Conservation (phyloP, 2,888 invertebrate species). For the Philopedon plagiatum region DNA sequence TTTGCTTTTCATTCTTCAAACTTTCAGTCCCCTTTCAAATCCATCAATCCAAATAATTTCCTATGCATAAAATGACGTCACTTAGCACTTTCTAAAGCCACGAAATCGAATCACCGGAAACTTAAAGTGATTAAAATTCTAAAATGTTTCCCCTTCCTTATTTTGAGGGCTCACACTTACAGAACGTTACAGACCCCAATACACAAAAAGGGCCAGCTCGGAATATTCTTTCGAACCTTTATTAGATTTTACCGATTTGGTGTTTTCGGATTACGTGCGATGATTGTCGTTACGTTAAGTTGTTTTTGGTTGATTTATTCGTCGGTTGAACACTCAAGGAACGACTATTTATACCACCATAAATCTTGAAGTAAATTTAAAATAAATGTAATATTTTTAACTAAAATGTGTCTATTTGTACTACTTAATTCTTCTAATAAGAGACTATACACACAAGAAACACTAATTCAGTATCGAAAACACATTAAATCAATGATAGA, state of each 20-base stretch:
- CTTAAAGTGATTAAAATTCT: constrained; percentile 42
- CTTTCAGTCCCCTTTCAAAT: constrained; percentile 17
- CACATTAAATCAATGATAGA: too few relatives aligned
- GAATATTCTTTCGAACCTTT: constrained; percentile 29
- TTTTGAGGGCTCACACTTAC: constrained; percentile 41
- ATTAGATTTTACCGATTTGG: constrained; percentile 32
- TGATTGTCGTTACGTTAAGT: constrained; percentile 1
- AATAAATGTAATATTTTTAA: too few relatives aligned
- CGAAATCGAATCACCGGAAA: constrained; percentile 46
- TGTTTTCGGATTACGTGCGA: not conserved
- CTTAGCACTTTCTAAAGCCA: constrained; percentile 59
- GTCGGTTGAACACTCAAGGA: too few relatives aligned
- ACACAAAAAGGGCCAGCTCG: constrained; percentile 33
- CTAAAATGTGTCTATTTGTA: too few relatives aligned
- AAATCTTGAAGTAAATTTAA: too few relatives aligned
- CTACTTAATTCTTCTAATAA: too few relatives aligned
- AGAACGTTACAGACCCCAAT: constrained; percentile 32
- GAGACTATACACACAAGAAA: too few relatives aligned
- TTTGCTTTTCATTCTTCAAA: not conserved
- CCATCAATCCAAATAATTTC: constrained; percentile 38
- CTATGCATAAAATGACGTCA: constrained; percentile 53
- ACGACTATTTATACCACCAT: too few relatives aligned
- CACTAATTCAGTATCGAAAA: too few relatives aligned
- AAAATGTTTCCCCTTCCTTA: constrained; percentile 30
- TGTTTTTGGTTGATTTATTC: too few relatives aligned